These are phyloP conservation scores for Hetaerina titia DNA, from an alignment of 2,888 invertebrate genomes.

Conservation along the genomic window DNA sequence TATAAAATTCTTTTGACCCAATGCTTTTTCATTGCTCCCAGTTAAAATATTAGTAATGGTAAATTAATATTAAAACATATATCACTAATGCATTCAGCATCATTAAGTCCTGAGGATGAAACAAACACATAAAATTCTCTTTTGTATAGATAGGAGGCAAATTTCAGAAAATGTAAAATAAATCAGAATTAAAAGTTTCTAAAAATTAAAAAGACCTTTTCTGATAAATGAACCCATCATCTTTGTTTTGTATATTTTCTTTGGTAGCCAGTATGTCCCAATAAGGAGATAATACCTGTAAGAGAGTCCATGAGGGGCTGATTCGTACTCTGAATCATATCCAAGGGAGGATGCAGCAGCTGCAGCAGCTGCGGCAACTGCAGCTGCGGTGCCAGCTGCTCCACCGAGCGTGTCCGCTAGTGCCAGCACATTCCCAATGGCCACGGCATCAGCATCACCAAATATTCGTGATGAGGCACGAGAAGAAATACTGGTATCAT, in stretches of 20 bases:
- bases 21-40: no score
- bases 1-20: no score
- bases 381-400: constrained; percentile 68
- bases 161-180: no score
- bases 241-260: not conserved
- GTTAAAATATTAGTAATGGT: no score
- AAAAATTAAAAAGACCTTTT: no score
- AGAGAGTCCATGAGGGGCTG: constrained; percentile 49
- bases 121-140: no score
- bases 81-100: no score
- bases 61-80: no score
- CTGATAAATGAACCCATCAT: no score
- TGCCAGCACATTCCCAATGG: constrained; percentile 72
- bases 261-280: not conserved
- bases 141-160: no score
- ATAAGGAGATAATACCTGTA: not conserved
- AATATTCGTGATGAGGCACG: constrained; percentile 90
- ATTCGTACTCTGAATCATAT: constrained; percentile 58
- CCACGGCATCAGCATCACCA: constrained; percentile 85
- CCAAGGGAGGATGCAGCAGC: constrained; percentile 69
- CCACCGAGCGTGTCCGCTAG: constrained; percentile 58
- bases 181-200: no score
- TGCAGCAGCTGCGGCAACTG: constrained; percentile 60
- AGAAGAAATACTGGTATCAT: constrained; percentile 89
- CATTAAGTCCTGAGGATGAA: no score